Evolutionary conservation across 2,797 vertebrate species (phyloP), one percentile per base, ranked within the genome.

Genomic region (Austrolebias charrua): DNA sequence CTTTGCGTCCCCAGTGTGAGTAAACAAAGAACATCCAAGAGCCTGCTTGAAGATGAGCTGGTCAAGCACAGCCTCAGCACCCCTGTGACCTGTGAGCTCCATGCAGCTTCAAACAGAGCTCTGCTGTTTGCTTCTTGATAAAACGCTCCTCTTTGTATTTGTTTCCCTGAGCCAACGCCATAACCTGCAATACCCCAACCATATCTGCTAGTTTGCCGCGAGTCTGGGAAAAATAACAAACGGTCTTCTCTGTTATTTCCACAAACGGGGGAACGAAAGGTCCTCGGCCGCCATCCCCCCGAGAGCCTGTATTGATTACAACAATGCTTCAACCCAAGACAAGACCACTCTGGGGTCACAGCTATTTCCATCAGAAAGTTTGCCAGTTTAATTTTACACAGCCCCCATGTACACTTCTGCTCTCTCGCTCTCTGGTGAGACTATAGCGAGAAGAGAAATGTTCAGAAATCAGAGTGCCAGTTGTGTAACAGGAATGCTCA

Each of bases 291-390:
- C 76, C 75, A 63, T 89, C 90, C 92, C 91, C 86, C 73, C 71
- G 89, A 91, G 92, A 88, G 90, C 83, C 78, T 55, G 84, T 92
- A 93, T 93, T 93, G 92, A 94, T 93, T 93, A 92, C 91, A 92
- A 90, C 91, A 88, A 93, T 92, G 89, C 88, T 92, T 91, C 90
- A 88, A 89, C 90, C 89, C 87, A 86, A 90, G 88, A 92, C 90
- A 92, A 91, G 89, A 90, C 89, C 84, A 88, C 89, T 86, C 84
- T 82, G 86, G 90, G 92, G 92, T 93, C 92, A 92, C 81, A 62
- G 88, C 88, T 90, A 89, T 92, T 92, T 93, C 92, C 90, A 92
- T 92, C 90, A 88, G 89, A 93, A 93, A 93, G 91, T 93, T 92
- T 92, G 89, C 89, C 83, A 90, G 89, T 93, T 92, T 92, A 91